Evolutionary conservation across 2,113 vertebrate species (phyloP), one percentile per base, ranked within the genome.

Genomic region (Paedocypris sp.): DNA sequence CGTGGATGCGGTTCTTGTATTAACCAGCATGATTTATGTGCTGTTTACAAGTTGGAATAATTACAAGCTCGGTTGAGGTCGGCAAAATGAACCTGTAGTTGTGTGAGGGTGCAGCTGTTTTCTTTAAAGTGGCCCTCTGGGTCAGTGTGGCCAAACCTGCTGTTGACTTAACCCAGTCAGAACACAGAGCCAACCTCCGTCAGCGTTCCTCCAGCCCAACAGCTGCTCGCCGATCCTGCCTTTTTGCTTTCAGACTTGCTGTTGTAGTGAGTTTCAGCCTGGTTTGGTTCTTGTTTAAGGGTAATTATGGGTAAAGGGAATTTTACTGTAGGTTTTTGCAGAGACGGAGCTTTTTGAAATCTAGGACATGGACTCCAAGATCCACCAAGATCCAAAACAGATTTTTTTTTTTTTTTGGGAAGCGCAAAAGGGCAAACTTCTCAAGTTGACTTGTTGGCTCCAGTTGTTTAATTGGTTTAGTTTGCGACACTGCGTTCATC

Each of bases 151-250:
- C 53, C 53, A 43, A 43, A 41, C 41, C 33, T 23, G 20, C 31
- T 64, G 61, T 54, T 64, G 49, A 64, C 16, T 38, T 56, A 54
- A 56, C 61, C 50, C 16, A 45, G 31, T 56, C 31, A 64, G 50
- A 46, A 11, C 32, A 63, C 38, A 18, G 36, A 13, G 26, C 35
- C 60, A 32, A 43, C 16, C 39, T 18, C 31, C 26, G 12, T 47
- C 42, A 31, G 29, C 20, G 4, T 26, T 60, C 35, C 11, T n/a
- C 2, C 2, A 25, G 41, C 28, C 49, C 48, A 52, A 15, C 22
- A 41, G 36, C 52, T 41, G 29, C 19, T 4, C 12, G 3, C 33
- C 33, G 31, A 4, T 33, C 33, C 48, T 20, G 48, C 16, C 22
- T 41, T 9, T 22, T 53, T 32, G 15, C 50, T 38, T 23, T 28